A percentile compares a stretch with the other conserved stretches of the same genome.
These are phyloP conservation scores for Scaptomyza reducta DNA, from an alignment of 2,888 invertebrate species.

Conservation along the genomic window DNA sequence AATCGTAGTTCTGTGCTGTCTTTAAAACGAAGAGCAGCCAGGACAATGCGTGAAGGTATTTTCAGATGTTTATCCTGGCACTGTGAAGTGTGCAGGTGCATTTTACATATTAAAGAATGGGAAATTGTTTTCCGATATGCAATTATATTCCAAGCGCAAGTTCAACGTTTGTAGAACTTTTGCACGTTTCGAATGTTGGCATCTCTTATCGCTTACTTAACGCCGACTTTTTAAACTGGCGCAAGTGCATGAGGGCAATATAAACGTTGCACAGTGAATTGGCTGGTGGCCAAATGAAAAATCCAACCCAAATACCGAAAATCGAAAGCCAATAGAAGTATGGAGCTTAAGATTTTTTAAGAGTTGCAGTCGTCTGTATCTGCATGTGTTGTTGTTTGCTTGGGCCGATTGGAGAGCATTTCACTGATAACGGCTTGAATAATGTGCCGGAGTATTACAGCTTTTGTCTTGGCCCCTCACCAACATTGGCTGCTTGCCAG, in stretches of 20 bases:
- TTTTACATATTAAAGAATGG: slow-evolving; percentile 49
- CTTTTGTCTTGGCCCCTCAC: slow-evolving; percentile 68
- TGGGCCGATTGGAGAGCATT: slow-evolving; percentile 52
- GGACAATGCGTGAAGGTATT: slow-evolving; percentile 69
- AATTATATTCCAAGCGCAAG: slow-evolving; percentile 53
- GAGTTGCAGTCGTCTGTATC: slow-evolving; percentile 41
- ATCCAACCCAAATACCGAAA: slow-evolving; percentile 21
- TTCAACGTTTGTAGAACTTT: slow-evolving; percentile 33
- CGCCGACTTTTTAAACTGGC: slow-evolving; percentile 48
- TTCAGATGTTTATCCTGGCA: slow-evolving; percentile 49
- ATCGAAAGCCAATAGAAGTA: slow-evolving; percentile 24
- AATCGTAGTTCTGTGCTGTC: slow-evolving; percentile 30
- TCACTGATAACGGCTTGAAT: slow-evolving; percentile 76
- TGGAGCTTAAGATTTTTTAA: slow-evolving; percentile 39
- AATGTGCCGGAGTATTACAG: slow-evolving; percentile 78
- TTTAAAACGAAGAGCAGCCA: slow-evolving; percentile 32
- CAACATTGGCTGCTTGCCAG: slow-evolving; percentile 32
- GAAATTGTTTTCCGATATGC: slow-evolving; percentile 59
- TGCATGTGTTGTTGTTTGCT: slow-evolving; percentile 24
- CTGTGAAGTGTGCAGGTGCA: slow-evolving; percentile 69
- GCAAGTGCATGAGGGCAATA: slow-evolving; percentile 43
- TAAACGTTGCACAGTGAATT: slow-evolving; percentile 35
- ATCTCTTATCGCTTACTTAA: slow-evolving; percentile 49
- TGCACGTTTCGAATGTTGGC: slow-evolving; percentile 47
- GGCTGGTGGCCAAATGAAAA: slow-evolving; percentile 51